A percentile compares a stretch with the other conserved stretches of the same genome.
These are phyloP conservation scores for Nymphalis urticae DNA, from an alignment of 2,888 invertebrate genomes.

Conservation along the genomic window DNA sequence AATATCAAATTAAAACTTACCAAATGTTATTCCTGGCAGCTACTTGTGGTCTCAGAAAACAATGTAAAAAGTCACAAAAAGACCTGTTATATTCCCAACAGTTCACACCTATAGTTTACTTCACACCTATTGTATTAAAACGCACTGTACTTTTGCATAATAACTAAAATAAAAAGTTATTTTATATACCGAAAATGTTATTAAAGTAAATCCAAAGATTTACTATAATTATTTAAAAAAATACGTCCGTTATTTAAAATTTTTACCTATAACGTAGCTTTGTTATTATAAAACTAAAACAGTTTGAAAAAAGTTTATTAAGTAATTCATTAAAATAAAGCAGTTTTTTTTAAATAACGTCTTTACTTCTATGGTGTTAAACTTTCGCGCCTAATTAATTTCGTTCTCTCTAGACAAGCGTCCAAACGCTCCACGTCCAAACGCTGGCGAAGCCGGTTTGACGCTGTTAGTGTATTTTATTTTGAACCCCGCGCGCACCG, in stretches of 20 bases:
- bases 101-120: slow-evolving; percentile 39
- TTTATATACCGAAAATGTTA: not conserved
- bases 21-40: slow-evolving; percentile 13
- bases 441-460: slow-evolving; percentile 72
- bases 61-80: slow-evolving; percentile 28
- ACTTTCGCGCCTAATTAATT: slow-evolving; percentile 68
- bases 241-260: slow-evolving; percentile 2
- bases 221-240: not conserved
- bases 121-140: slow-evolving; percentile 40
- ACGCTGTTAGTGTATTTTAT: slow-evolving; percentile 74
- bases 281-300: not conserved
- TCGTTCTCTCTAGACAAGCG: slow-evolving; percentile 4
- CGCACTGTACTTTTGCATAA: slow-evolving; percentile 32
- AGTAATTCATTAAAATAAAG: not conserved
- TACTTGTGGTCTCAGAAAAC: slow-evolving; percentile 18
- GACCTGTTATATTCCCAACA: slow-evolving; percentile 32
- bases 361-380: slow-evolving; percentile 18
- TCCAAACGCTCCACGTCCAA: slow-evolving; percentile 56
- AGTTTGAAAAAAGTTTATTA: not conserved
- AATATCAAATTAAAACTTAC: slow-evolving; percentile 14
- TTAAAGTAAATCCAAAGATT: not conserved
- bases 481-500: slow-evolving; percentile 56
- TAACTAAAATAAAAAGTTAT: slow-evolving; percentile 14
- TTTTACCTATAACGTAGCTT: not conserved
- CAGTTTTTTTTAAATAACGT: not conserved